Base-by-base conservation (phyloP, 1,140 invertebrate species). In the Drosophila baimaii region DNA sequence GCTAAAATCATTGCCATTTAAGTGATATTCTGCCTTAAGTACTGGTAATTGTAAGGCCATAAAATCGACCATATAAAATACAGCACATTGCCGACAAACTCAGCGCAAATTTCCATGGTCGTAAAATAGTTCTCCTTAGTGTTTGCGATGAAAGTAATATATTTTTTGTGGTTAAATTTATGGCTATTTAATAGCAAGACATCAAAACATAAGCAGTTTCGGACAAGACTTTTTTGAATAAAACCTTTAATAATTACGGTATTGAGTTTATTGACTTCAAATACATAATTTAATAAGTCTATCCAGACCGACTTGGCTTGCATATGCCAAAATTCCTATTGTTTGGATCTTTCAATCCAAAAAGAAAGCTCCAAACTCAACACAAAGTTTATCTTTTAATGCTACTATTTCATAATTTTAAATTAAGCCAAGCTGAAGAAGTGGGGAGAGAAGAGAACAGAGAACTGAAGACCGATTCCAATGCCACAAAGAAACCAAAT, bases 401-500 rank as follows among this genome's bases (percentile, higher is more conserved):
- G 68, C 64, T 66, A 74, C 54, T 86, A 77, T 88, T 88, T 88
- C 77, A 83, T 80, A 89, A 83, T 83, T 83, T 83, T 63, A 80
- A 83, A 89, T 69, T 80, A 77, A 71, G 49, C 54, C 29, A 39
- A 39, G 33, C 21, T 17, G 46, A 29, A 33, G 49, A 17, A 29
- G 21, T 10, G 51, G 19, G 21, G 23, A n/a, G 21, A 23, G 29
- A 51, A 23, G 35, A 33, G 41, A 46, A 17, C 44, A n/a, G 23
- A 33, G 72, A 47, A n/a, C 56, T 78, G 49, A 77, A 51, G 55
- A 31, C 72, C 79, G 49, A 79, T 88, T 70, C 65, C 49, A 66
- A 41, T 47, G 72, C 64, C 68, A 77, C 84, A 89, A 83, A 81
- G 80, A 78, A 74, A 74, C 55, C 69, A 80, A 83, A 89, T 89